Evolutionary conservation across 2,797 vertebrate species (phyloP).

Genomic region (Valencia hispanica): DNA sequence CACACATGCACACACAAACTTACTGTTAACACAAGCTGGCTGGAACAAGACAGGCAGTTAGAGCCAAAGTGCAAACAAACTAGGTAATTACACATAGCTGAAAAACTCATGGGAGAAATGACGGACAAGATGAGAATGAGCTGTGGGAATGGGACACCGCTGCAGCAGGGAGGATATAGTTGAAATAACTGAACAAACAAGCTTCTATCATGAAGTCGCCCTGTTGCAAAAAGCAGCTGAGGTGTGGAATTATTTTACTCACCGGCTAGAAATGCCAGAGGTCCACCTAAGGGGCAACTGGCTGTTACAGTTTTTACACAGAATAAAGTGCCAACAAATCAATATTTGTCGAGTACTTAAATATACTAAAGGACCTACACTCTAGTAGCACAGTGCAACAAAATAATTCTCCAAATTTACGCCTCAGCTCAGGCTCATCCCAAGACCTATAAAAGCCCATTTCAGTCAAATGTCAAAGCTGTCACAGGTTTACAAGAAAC

Average conservation of each 20-base stretch:
- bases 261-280: constrained; percentile 35
- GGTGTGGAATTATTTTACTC: constrained; percentile 40
- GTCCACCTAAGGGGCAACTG: constrained; percentile 49
- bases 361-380: constrained; percentile 39
- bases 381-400: constrained; percentile 7
- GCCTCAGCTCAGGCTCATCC: constrained; percentile 12
- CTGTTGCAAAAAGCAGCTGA: constrained; percentile 49
- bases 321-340: constrained; percentile 51
- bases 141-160: constrained; percentile 60
- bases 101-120: constrained; percentile 73
- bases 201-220: constrained; percentile 58
- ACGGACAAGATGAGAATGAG: constrained; percentile 77
- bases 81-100: constrained; percentile 80
- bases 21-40: constrained; percentile 64
- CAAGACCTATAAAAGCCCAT: constrained; percentile 15
- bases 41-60: constrained; percentile 67
- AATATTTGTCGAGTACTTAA: constrained; percentile 53
- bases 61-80: constrained; percentile 79
- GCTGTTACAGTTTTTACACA: constrained; percentile 44
- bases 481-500: constrained; percentile 25
- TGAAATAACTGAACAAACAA: constrained; percentile 64
- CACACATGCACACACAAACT: not conserved
- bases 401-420: constrained; percentile 26
- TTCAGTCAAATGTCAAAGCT: constrained; percentile 33
- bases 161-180: constrained; percentile 58